phyloP scores from a whole-genome alignment of 2,888 invertebrate genomes.

The Xylophagus ater region DNA sequence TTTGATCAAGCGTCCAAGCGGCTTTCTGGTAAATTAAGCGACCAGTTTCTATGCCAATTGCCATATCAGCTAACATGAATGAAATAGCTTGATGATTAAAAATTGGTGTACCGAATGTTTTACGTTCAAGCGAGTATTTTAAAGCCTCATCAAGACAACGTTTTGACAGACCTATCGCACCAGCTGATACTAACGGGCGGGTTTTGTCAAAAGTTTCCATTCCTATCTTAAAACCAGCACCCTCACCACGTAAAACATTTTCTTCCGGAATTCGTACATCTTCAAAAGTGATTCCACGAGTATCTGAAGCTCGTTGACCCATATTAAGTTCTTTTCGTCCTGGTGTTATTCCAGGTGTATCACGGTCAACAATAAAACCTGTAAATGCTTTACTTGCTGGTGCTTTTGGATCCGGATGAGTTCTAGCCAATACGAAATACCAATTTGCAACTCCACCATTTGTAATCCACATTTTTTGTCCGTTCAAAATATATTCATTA shows the following conservation, averaged over 20 bases:
- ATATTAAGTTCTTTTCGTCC: conserved; percentile 60
- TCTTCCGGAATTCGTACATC: conserved; percentile 61
- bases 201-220: conserved; percentile 65
- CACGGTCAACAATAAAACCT: conserved; percentile 59
- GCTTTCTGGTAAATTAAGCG: conserved; percentile 69
- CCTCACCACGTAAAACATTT: conserved; percentile 55
- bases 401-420: conserved; percentile 75
- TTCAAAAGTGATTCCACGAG: conserved; percentile 60
- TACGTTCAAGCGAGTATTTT: conserved; percentile 76
- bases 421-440: conserved; percentile 82
- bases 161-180: conserved; percentile 74
- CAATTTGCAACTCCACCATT: conserved; percentile 88
- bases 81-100: conserved; percentile 71
- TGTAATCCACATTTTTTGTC: conserved; percentile 96
- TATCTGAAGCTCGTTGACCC: conserved; percentile 64
- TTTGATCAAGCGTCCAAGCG: conserved; percentile 76
- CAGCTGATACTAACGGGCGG: conserved; percentile 66
- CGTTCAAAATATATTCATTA: conserved; percentile 77
- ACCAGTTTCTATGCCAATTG: conserved; percentile 67
- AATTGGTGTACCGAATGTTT: conserved; percentile 74
- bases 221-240: conserved; percentile 61
- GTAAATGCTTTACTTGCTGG: conserved; percentile 74
- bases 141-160: conserved; percentile 79
- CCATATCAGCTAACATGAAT: conserved; percentile 88
- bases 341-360: conserved; percentile 50